phyloP scores from a whole-genome alignment of 1,140 invertebrate species.

The Drosophila pandora region DNA sequence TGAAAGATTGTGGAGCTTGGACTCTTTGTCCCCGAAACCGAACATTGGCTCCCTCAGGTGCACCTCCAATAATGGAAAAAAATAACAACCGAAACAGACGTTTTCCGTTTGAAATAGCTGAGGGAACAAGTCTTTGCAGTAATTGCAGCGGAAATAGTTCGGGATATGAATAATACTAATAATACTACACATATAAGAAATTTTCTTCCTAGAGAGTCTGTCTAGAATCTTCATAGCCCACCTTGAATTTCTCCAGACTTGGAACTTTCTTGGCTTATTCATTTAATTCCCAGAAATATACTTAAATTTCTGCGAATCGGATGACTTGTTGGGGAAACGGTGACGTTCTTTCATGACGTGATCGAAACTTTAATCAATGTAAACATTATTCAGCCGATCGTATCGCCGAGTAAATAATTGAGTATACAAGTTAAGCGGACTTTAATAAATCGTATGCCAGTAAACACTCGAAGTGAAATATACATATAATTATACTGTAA shows the following conservation, averaged over 20 bases:
- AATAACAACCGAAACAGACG: conserved; percentile 1
- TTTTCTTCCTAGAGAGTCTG: neutral
- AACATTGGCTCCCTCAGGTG: conserved; percentile 10
- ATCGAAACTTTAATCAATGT: conserved; percentile 42
- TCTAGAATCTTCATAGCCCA: neutral
- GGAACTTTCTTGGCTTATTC: conserved; percentile 25
- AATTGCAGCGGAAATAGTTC: conserved; percentile 34
- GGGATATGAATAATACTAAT: conserved; percentile 23
- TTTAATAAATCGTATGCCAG: conserved; percentile 37
- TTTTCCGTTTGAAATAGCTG: conserved; percentile 6
- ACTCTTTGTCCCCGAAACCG: conserved; percentile 28
- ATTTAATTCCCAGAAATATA: conserved; percentile 27
- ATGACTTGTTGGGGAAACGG: conserved; percentile 31
- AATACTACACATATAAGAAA: neutral
- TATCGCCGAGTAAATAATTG: conserved; percentile 35
- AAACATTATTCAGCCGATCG: conserved; percentile 44
- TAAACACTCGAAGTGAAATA: conserved; percentile 30
- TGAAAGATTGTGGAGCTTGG: conserved; percentile 19
- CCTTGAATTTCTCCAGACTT: conserved; percentile 4
- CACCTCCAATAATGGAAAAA: neutral
- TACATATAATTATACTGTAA: conserved; percentile 35
- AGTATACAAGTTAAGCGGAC: conserved; percentile 31
- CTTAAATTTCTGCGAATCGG: conserved; percentile 18
- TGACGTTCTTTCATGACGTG: conserved; percentile 46
- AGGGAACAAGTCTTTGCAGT: conserved; percentile 4